Evolutionary conservation across 2,888 invertebrate genomes (phyloP), one percentile per base, ranked within the genome.

Genomic region (Linnaemya vulpina): DNA sequence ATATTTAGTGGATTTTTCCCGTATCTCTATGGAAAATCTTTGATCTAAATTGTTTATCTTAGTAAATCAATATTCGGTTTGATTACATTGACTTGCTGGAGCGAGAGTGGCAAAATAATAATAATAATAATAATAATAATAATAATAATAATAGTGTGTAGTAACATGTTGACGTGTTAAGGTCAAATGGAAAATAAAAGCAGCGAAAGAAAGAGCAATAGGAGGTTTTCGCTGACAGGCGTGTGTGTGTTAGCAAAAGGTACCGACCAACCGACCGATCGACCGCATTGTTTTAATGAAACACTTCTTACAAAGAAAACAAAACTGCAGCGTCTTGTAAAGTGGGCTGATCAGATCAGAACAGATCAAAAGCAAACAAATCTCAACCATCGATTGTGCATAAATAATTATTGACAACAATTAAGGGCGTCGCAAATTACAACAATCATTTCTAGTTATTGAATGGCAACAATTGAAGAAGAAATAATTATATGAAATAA

Each of bases 11-110:
- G 20, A 11, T 49, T 38, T 63, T 58, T 46, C 30, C 11, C 38
- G 35, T 80, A 84, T 84, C 84, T 46, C 75, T 46, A 9, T 58
- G 55, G 65, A 67, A 81, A 73, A 84, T 84, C 84, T 84, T 55
- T 81, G 84, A 81, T 84, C 81, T 81, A 84, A 84, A 84, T 77
- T 81, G 84, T 81, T 84, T 81, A 84, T 84, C 84, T 84, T 77
- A 60, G 81, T 84, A 84, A 84, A 84, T 84, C 84, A 77, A 76
- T 81, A 81, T 81, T 84, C 55, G 84, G 81, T 84, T 73, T 81
- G 81, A 84, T 84, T 77, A 76, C 55, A 73, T 62, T 81, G 77
- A 75, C 79, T 78, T 73, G 79, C 62, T 40, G 55, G 58, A 77
- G 75, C 71, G 76, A 71, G 76, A 71, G 76, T 65, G 68, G 76